A percentile compares a stretch with the other conserved stretches of the same genome.
phyloP scores from a whole-genome alignment of 2,888 invertebrate genomes.

The Ophion slaviceki region DNA sequence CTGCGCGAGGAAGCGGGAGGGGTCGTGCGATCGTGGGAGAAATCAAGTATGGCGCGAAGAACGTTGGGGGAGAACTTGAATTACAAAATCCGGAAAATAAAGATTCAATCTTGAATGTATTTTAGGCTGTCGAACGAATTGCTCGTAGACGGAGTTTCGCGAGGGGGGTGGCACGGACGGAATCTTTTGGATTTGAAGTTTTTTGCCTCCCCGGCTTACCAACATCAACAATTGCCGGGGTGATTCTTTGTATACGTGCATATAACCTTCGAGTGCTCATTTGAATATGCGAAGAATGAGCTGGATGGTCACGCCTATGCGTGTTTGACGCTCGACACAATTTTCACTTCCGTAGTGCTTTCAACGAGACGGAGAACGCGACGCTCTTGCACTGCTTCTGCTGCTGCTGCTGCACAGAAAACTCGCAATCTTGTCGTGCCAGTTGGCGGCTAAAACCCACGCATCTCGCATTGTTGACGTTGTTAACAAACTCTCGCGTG shows the following conservation, averaged over 20 bases:
- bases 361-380: constrained; percentile 29
- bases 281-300: neutral
- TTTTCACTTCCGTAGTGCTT: constrained; percentile 5
- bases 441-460: constrained; percentile 1
- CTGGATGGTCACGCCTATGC: constrained; percentile 21
- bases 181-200: neutral
- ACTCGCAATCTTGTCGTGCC: neutral
- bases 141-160: too few relatives aligned
- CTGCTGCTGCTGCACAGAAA: neutral
- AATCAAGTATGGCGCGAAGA: neutral
- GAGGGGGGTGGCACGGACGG: too few relatives aligned
- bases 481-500: constrained; percentile 18
- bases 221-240: neutral
- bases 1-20: neutral
- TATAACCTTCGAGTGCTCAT: neutral
- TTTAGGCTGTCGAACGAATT: too few relatives aligned
- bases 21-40: constrained; percentile 1
- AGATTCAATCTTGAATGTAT: too few relatives aligned
- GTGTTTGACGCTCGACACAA: constrained; percentile 37
- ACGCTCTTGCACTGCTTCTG: constrained; percentile 7
- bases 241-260: neutral
- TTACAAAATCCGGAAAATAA: too few relatives aligned
- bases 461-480: constrained; percentile 41
- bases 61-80: neutral
- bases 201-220: neutral